A percentile compares a stretch with the other conserved stretches of the same genome.
These are phyloP conservation scores for Cyprinodon variegatus DNA, from an alignment of 2,113 vertebrate species.

Conservation along the genomic window DNA sequence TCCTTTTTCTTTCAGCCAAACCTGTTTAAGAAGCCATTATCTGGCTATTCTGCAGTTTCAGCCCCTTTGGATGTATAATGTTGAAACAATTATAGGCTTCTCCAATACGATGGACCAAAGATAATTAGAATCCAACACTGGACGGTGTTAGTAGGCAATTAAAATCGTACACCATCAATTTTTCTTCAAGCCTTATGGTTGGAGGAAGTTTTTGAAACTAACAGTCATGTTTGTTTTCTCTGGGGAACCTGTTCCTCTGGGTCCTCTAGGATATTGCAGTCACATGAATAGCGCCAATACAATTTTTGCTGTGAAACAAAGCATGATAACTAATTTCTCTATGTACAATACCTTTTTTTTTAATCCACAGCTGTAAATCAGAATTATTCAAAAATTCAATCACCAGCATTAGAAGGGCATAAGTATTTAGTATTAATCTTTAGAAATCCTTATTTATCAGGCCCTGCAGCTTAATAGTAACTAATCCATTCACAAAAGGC, in stretches of 20 bases:
- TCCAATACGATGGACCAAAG: slow-evolving; percentile 81
- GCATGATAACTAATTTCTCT: slow-evolving; percentile 47
- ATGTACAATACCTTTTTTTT: slow-evolving; percentile 53
- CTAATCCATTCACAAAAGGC: slow-evolving; percentile 80
- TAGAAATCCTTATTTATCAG: slow-evolving; percentile 81
- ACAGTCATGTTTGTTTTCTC: slow-evolving; percentile 70
- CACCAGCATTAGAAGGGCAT: slow-evolving; percentile 74
- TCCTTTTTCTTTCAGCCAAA: slow-evolving; percentile 74
- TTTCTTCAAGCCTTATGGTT: slow-evolving; percentile 80
- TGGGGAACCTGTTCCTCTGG: slow-evolving; percentile 42
- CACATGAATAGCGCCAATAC: slow-evolving; percentile 65
- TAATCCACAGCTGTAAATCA: slow-evolving; percentile 72
- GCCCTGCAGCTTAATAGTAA: slow-evolving; percentile 76
- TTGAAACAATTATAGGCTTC: slow-evolving; percentile 83
- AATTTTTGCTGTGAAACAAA: slow-evolving; percentile 57
- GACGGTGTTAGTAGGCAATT: slow-evolving; percentile 81
- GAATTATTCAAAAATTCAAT: slow-evolving; percentile 80
- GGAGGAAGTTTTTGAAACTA: slow-evolving; percentile 70
- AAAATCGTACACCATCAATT: slow-evolving; percentile 81
- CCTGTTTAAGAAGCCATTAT: slow-evolving; percentile 82
- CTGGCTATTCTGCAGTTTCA: slow-evolving; percentile 79
- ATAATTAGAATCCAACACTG: slow-evolving; percentile 84
- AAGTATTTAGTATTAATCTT: slow-evolving; percentile 80
- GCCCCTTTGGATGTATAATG: slow-evolving; percentile 79
- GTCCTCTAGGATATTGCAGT: slow-evolving; percentile 51